phyloP scores from a whole-genome alignment of 2,888 invertebrate species.

The Drosophila eohydei region DNA sequence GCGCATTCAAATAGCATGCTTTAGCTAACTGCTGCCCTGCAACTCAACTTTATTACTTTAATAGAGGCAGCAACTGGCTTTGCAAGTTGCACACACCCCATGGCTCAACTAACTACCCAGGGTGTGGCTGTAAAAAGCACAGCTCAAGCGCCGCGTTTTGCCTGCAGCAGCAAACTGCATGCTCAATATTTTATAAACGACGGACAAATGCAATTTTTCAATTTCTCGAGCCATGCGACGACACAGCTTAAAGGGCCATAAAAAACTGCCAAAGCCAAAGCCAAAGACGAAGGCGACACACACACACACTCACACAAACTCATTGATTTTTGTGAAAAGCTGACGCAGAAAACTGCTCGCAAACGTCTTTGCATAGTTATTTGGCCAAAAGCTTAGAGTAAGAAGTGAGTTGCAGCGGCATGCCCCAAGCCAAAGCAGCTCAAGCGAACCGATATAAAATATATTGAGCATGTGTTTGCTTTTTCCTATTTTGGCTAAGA shows the following conservation, averaged over 20 bases:
- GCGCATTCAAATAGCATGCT: background rate
- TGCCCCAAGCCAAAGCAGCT: slow-evolving; percentile 9
- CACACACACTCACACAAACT: slow-evolving; percentile 9
- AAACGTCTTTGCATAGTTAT: slow-evolving; percentile 45
- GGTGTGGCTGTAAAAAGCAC: background rate
- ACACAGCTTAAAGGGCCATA: slow-evolving; percentile 71
- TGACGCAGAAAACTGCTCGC: slow-evolving; percentile 39
- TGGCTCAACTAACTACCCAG: background rate
- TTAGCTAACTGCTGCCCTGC: background rate
- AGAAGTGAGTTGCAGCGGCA: background rate
- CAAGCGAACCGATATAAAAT: slow-evolving; percentile 44
- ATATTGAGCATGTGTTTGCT: slow-evolving; percentile 34
- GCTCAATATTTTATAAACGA: slow-evolving; percentile 71
- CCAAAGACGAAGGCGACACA: slow-evolving; percentile 1
- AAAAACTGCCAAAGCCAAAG: slow-evolving; percentile 46
- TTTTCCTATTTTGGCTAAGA: background rate
- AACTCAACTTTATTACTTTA: background rate
- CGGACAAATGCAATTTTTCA: slow-evolving; percentile 78
- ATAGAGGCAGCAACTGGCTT: background rate
- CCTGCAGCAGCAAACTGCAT: slow-evolving; percentile 25
- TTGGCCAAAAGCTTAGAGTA: slow-evolving; percentile 12
- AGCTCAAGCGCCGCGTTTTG: slow-evolving; percentile 10
- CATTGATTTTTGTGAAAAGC: slow-evolving; percentile 29
- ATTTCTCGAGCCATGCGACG: slow-evolving; percentile 61
- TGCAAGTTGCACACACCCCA: background rate